phyloP scores from a whole-genome alignment of 2,888 invertebrate genomes.

The Lasioglossum villosulum region DNA sequence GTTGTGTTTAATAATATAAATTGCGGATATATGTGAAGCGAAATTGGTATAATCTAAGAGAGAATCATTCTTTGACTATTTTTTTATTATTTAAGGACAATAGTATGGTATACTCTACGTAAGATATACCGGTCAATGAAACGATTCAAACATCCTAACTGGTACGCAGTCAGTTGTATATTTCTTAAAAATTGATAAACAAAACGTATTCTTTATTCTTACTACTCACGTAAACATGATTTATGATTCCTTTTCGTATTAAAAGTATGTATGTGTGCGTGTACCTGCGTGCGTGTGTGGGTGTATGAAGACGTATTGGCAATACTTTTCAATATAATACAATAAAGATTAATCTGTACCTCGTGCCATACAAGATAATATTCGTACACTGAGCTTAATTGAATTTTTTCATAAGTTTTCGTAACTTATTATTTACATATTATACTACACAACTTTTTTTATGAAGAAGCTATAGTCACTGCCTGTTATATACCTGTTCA shows the following conservation, averaged over 20 bases:
- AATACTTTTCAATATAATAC: slow-evolving; percentile 51
- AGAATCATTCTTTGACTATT: slow-evolving; percentile 21
- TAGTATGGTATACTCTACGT: slow-evolving; percentile 7
- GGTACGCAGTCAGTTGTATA: slow-evolving; percentile 36
- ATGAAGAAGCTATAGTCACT: slow-evolving; percentile 66
- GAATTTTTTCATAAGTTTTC: slow-evolving; percentile 45
- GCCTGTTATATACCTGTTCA: slow-evolving; percentile 55
- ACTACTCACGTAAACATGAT: slow-evolving; percentile 32
- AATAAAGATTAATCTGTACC: slow-evolving; percentile 58
- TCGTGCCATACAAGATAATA: slow-evolving; percentile 66
- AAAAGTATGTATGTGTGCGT: slow-evolving; percentile 9
- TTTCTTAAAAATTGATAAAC: slow-evolving; percentile 23
- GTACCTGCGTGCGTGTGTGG: neutral
- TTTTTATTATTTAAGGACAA: slow-evolving; percentile 43
- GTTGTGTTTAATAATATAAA: slow-evolving; percentile 23
- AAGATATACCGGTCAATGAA: slow-evolving; percentile 51
- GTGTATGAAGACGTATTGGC: slow-evolving; percentile 47
- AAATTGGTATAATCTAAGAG: slow-evolving; percentile 38
- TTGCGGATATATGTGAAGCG: slow-evolving; percentile 17
- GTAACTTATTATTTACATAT: slow-evolving; percentile 46
- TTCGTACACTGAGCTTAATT: slow-evolving; percentile 57
- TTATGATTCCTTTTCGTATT: slow-evolving; percentile 39
- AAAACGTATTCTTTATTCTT: slow-evolving; percentile 25
- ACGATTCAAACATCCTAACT: slow-evolving; percentile 30
- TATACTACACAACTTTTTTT: slow-evolving; percentile 48